phyloP scores from a whole-genome alignment of 2,113 vertebrate genomes.

The Gobius niger region DNA sequence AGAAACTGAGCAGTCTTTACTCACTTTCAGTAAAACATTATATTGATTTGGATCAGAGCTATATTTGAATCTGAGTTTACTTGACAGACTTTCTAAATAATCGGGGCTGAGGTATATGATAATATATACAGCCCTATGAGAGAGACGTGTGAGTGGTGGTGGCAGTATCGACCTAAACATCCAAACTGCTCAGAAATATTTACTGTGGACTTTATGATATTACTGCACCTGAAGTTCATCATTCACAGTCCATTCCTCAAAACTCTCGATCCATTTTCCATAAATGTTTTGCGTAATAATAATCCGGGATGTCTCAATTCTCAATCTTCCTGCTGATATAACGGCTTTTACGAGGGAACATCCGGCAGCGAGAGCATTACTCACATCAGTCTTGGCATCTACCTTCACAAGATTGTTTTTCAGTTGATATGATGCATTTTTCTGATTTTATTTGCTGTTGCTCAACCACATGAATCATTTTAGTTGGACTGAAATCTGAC shows the following conservation, averaged over 20 bases:
- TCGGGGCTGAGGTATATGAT: no score
- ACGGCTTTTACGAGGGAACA: background rate
- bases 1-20: no score
- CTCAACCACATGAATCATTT: background rate
- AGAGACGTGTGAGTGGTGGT: background rate
- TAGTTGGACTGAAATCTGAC: background rate
- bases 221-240: background rate
- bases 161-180: background rate
- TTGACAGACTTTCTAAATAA: no score
- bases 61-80: no score
- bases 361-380: background rate
- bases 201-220: background rate
- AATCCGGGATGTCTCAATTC: constrained; percentile 28
- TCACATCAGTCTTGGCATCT: constrained; percentile 7
- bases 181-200: background rate
- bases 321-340: background rate
- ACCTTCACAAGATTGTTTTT: background rate
- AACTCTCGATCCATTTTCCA: background rate
- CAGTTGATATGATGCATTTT: background rate
- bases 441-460: background rate
- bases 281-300: background rate
- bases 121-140: no score
- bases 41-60: no score
- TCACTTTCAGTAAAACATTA: no score
- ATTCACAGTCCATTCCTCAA: background rate